These are phyloP conservation scores for Cynodonichthys magdalenae DNA, from an alignment of 2,797 vertebrate genomes.

Conservation along the genomic window DNA sequence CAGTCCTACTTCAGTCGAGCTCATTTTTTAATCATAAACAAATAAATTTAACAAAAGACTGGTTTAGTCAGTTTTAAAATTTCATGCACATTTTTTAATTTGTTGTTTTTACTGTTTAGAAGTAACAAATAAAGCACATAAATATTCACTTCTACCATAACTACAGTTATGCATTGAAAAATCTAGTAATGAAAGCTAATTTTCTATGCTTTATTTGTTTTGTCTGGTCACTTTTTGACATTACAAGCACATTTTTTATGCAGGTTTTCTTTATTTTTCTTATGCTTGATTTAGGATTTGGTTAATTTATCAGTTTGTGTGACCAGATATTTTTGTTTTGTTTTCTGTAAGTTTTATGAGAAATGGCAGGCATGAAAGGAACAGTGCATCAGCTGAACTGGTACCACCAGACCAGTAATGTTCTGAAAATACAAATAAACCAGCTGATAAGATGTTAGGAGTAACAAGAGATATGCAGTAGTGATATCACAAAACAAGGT, in stretches of 20 bases:
- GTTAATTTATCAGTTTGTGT: background rate
- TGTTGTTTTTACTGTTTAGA: too few relatives aligned
- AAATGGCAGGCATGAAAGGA: constrained; percentile 27
- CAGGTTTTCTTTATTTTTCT: too few relatives aligned
- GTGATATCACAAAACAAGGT: background rate
- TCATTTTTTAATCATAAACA: background rate
- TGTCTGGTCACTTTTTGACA: too few relatives aligned
- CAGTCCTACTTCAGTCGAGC: background rate
- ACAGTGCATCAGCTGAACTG: constrained; percentile 30
- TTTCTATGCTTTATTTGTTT: too few relatives aligned
- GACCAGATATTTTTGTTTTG: constrained; percentile 6
- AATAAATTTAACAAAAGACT: too few relatives aligned
- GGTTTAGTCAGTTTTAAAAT: background rate
- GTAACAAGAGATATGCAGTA: constrained; percentile 8
- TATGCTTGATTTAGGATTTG: too few relatives aligned
- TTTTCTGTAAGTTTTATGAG: constrained; percentile 38
- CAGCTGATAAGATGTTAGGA: constrained; percentile 16
- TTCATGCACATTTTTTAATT: too few relatives aligned
- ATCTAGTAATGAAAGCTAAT: too few relatives aligned
- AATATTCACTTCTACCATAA: too few relatives aligned
- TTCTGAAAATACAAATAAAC: constrained; percentile 28
- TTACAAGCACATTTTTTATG: too few relatives aligned
- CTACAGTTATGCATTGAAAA: too few relatives aligned
- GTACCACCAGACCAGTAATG: constrained; percentile 27
- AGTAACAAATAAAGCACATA: too few relatives aligned